Conservation (phyloP, 2,888 invertebrate species). For the Coremacera marginata region DNA sequence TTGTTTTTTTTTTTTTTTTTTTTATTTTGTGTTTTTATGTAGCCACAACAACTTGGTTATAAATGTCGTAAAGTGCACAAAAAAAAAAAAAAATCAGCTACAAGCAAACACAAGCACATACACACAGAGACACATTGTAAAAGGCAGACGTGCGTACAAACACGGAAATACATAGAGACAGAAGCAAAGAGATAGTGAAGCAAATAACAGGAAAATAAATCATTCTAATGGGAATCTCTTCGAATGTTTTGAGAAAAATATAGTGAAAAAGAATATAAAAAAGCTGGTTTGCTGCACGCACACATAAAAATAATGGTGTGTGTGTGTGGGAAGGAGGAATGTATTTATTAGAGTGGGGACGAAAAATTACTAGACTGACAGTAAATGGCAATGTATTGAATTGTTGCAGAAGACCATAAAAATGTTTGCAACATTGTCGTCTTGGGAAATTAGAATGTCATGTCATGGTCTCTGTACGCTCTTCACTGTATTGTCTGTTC, state of each 20-base stretch:
- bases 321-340: neutral
- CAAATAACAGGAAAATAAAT: conserved; percentile 22
- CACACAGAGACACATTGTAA: neutral
- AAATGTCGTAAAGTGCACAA: neutral
- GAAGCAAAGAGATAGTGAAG: neutral
- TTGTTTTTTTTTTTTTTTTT: neutral
- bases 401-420: conserved; percentile 19
- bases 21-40: neutral
- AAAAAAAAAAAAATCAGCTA: neutral
- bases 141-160: neutral
- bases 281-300: neutral
- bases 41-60: neutral
- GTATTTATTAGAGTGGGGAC: no score
- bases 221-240: conserved; percentile 22
- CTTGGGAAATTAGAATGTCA: conserved; percentile 34
- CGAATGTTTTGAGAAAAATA: neutral
- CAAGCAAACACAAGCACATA: neutral
- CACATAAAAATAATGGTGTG: neutral
- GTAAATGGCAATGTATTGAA: neutral
- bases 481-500: neutral
- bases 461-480: neutral
- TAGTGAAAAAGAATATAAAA: neutral
- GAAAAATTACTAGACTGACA: neutral
- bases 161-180: neutral
- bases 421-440: conserved; percentile 25